phyloP scores from a whole-genome alignment of 2,113 vertebrate species.

The Theristicus caerulescens region DNA sequence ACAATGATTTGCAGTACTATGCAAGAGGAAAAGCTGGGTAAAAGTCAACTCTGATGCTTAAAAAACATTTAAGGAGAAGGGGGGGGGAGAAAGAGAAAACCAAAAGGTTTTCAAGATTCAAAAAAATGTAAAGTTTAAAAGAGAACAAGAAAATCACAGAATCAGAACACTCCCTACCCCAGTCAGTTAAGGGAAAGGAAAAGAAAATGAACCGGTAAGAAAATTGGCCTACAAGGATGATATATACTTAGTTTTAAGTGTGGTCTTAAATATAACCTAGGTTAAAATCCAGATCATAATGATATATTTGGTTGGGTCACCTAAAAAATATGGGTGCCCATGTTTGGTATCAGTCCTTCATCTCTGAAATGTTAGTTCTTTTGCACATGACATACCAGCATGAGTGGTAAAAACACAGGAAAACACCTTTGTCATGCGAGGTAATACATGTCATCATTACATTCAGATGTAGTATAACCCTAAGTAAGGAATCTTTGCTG shows the following conservation, averaged over 20 bases:
- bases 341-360: neutral
- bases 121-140: neutral
- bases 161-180: neutral
- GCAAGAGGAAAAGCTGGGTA: neutral
- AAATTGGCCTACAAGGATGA: neutral
- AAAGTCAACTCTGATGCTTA: neutral
- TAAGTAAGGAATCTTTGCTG: neutral
- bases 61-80: neutral
- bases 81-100: accelerated
- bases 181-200: neutral
- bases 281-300: neutral
- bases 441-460: neutral
- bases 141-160: neutral
- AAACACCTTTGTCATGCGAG: neutral
- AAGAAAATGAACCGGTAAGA: neutral
- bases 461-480: neutral
- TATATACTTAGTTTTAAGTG: neutral
- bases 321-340: neutral
- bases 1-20: neutral
- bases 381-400: neutral
- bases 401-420: neutral
- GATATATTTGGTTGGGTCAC: neutral
- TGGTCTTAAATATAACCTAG: neutral
- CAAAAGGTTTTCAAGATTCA: neutral
- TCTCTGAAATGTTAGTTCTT: neutral